These are phyloP conservation scores for Hycleus cichorii DNA, from an alignment of 1,140 invertebrate species.

Conservation along the genomic window DNA sequence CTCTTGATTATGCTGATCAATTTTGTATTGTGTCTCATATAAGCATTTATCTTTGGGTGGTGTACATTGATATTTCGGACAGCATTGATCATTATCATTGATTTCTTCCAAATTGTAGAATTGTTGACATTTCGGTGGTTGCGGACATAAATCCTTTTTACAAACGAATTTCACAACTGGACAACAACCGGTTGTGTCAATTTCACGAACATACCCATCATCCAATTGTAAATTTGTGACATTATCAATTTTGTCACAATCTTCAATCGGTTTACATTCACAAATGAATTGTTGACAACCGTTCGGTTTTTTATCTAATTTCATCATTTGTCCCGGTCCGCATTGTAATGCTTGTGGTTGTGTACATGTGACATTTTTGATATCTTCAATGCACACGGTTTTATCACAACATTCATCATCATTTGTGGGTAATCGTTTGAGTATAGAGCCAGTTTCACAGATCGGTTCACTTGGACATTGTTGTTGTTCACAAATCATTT, in stretches of 20 bases:
- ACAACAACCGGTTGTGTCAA: slow-evolving; percentile 55
- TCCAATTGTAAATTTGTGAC: slow-evolving; percentile 44
- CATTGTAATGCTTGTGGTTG: slow-evolving; percentile 55
- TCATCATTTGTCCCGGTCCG: slow-evolving; percentile 59
- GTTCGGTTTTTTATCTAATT: slow-evolving; percentile 50
- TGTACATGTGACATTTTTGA: background rate
- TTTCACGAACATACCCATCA: slow-evolving; percentile 44
- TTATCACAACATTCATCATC: slow-evolving; percentile 58
- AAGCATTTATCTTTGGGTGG: slow-evolving; percentile 63
- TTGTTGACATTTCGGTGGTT: slow-evolving; percentile 48
- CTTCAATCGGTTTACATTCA: slow-evolving; percentile 60
- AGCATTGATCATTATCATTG: slow-evolving; percentile 50
- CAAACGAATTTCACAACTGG: slow-evolving; percentile 53
- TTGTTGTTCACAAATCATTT: slow-evolving; percentile 49
- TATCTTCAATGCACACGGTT: slow-evolving; percentile 54
- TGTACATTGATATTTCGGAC: slow-evolving; percentile 57
- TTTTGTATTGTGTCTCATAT: slow-evolving; percentile 50
- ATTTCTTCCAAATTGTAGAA: slow-evolving; percentile 46
- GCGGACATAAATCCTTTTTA: slow-evolving; percentile 52
- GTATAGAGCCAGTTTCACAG: slow-evolving; percentile 47
- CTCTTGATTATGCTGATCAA: slow-evolving; percentile 48
- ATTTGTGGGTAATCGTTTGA: slow-evolving; percentile 42
- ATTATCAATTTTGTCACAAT: slow-evolving; percentile 50
- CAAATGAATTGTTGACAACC: slow-evolving; percentile 64
- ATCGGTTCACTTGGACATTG: slow-evolving; percentile 54